phyloP scores from a whole-genome alignment of 2,113 vertebrate species.

The Zosterops pallidus region DNA sequence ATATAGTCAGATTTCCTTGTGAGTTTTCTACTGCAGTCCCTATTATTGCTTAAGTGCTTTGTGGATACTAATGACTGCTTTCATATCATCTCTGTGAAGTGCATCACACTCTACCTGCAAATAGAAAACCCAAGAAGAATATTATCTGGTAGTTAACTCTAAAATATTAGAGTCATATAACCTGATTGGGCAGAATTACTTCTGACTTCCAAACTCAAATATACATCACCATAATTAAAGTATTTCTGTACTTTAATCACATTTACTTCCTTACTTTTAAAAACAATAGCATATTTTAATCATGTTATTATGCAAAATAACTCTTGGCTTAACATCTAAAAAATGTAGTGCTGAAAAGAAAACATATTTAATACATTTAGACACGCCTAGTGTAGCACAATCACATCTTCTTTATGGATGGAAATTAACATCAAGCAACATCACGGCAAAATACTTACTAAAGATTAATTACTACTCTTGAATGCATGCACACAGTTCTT shows the following conservation, averaged over 20 bases:
- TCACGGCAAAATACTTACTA: not conserved
- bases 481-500: not conserved
- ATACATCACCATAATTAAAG: accelerated
- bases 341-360: not conserved
- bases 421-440: not conserved
- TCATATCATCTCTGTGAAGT: not conserved
- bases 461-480: not conserved
- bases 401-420: not conserved
- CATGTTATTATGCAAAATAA: not conserved
- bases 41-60: not conserved
- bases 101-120: not conserved
- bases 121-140: not conserved
- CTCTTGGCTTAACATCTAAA: not conserved
- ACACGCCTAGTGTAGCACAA: not conserved
- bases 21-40: not conserved
- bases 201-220: not conserved
- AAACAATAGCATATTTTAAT: not conserved
- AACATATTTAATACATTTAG: not conserved
- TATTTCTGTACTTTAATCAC: not conserved
- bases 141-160: not conserved
- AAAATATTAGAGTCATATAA: not conserved
- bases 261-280: not conserved
- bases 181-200: not conserved
- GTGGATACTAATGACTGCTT: not conserved
- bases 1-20: not conserved